Evolutionary conservation across 2,888 invertebrate genomes (phyloP), one percentile per base, ranked within the genome.

Genomic region (Prostheceraeus crozeri): DNA sequence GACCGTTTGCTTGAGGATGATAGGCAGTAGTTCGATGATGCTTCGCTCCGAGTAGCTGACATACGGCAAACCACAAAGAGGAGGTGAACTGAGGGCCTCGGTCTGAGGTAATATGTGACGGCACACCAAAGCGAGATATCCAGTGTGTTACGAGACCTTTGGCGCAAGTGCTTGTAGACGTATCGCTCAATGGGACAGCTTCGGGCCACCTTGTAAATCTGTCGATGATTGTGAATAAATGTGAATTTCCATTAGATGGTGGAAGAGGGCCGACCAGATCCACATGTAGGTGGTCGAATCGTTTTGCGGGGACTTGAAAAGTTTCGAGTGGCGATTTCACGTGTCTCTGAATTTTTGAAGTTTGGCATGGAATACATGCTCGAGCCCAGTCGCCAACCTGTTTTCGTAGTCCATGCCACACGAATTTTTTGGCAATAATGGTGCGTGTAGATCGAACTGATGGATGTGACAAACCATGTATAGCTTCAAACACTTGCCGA

Each of bases 181-280:
- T 16, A 59, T 30, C 53, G 30, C 54, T 60, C 4, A 54, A 16
- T 8, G 59, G 55, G 45, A 10, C 16, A 1, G 59, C 64, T 25
- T 63, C 62, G 28, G 58, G 60, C 57, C 65, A 65, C 14, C 65
- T 23, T 21, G 64, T 65, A 59, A 67, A 63, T 0, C 71, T 27
- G 59, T 72, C 71, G 1, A 73, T 63, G n/a, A 48, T 35, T 6
- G 69, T 71, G 6, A 69, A 40, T 8, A 63, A 62, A 59, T 68
- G 67, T 1, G 68, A 68, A 1, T 30, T 30, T 2, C 35, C 28
- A 23, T 31, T n/a, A 3, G 53, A 53, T 16, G 58, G 4, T 16
- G 76, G 73, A 8, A 77, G 61, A 0, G 76, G 77, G 1, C 76
- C 76, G 1, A 79, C 69, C 3, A 79, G 65, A 64, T 79, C 76